Evolutionary conservation across 2,797 vertebrate species (phyloP).

Genomic region (Adelosebastes latens): DNA sequence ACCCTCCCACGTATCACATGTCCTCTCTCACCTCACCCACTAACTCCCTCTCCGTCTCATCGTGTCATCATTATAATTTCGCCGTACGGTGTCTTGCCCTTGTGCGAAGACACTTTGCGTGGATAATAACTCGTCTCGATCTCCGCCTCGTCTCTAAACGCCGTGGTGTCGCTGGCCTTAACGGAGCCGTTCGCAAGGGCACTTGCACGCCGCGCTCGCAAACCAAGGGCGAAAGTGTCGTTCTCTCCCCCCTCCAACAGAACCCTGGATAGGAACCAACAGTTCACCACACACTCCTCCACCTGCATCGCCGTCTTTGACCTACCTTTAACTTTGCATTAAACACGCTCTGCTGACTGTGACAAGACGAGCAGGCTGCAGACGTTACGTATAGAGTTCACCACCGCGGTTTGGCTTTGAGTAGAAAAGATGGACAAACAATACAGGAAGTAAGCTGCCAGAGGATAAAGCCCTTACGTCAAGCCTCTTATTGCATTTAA

Average conservation of each 20-base stretch:
- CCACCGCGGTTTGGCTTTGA: background rate
- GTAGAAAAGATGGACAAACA: background rate
- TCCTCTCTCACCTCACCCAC: background rate
- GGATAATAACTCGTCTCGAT: constrained; percentile 62
- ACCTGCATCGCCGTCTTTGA: constrained; percentile 9
- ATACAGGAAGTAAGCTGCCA: background rate
- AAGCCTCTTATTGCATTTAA: background rate
- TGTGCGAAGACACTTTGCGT: constrained; percentile 55
- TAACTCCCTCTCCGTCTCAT: constrained; percentile 33
- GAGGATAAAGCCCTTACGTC: background rate
- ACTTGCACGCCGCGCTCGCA: background rate
- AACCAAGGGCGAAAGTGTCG: constrained; percentile 35
- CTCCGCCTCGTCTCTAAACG: constrained; percentile 43
- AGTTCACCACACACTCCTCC: background rate
- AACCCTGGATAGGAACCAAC: constrained; percentile 45
- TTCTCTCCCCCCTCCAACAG: background rate
- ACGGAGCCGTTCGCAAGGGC: constrained; percentile 11
- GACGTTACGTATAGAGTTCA: background rate
- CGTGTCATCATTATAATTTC: constrained; percentile 69
- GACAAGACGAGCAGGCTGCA: background rate
- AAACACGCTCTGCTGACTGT: constrained; percentile 26
- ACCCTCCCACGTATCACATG: background rate
- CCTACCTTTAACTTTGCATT: constrained; percentile 49
- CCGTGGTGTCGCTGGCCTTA: constrained; percentile 9
- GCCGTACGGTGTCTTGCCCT: constrained; percentile 58